phyloP scores from a whole-genome alignment of 2,113 vertebrate species.

The Rutilus rutilus region DNA sequence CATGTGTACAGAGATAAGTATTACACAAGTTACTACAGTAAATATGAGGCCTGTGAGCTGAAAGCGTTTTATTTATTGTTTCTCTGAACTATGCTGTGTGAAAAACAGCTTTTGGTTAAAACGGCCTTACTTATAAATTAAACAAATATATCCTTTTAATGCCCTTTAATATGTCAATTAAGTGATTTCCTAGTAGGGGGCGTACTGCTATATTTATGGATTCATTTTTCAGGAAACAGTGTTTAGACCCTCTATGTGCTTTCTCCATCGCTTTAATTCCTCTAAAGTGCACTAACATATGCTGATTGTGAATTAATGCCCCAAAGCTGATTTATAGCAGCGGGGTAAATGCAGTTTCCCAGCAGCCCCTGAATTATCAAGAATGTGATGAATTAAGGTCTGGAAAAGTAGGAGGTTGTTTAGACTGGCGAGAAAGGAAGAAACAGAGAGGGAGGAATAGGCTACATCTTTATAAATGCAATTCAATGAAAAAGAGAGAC shows the following conservation, averaged over 20 bases:
- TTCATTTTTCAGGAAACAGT: background rate
- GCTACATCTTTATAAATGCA: background rate
- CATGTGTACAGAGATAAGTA: background rate
- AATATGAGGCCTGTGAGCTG: background rate
- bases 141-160: conserved; percentile 8
- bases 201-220: background rate
- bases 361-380: background rate
- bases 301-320: conserved; percentile 40
- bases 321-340: conserved; percentile 33
- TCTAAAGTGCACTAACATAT: conserved; percentile 34
- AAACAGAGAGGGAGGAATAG: background rate
- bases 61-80: background rate
- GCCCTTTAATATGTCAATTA: background rate
- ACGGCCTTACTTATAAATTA: background rate
- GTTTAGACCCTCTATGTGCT: conserved; percentile 6
- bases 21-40: background rate
- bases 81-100: background rate
- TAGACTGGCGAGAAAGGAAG: background rate
- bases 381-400: background rate
- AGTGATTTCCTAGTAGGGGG: background rate
- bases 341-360: conserved; percentile 32
- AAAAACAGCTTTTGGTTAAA: background rate
- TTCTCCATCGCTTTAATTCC: conserved; percentile 22
- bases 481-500: background rate
- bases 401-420: background rate